Percentiles rank a stretch among this genome's conserved stretches.
Conservation (phyloP, 2,888 invertebrate species). For the Bembecia ichneumoniformis region DNA sequence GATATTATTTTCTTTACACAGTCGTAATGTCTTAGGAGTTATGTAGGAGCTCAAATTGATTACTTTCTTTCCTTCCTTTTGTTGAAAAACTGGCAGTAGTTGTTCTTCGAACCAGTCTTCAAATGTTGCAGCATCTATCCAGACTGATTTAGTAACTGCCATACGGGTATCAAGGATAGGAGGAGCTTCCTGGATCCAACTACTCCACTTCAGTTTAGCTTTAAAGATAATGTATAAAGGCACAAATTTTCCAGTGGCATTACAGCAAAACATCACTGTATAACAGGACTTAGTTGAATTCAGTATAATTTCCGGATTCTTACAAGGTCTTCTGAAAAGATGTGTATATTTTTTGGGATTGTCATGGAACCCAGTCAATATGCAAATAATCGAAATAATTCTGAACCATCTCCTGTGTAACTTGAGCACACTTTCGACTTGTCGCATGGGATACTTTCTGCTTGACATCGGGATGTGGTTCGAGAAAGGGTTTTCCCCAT, state of each 20-base stretch:
- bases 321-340: too few relatives aligned
- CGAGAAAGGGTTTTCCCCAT: slow-evolving; percentile 8
- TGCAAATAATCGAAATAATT: too few relatives aligned
- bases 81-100: not conserved
- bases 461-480: slow-evolving; percentile 5
- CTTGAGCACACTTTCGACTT: too few relatives aligned
- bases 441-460: too few relatives aligned
- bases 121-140: not conserved
- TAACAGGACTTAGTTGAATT: too few relatives aligned
- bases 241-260: too few relatives aligned
- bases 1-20: not conserved
- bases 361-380: too few relatives aligned
- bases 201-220: slow-evolving; percentile 8
- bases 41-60: not conserved
- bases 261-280: too few relatives aligned
- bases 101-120: not conserved
- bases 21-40: not conserved
- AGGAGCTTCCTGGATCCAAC: not conserved
- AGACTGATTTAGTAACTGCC: not conserved
- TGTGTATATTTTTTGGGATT: too few relatives aligned
- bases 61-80: not conserved
- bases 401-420: too few relatives aligned
- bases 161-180: not conserved
- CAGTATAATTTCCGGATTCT: too few relatives aligned
- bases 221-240: too few relatives aligned